Percentiles rank a stretch among this genome's conserved stretches.
Evolutionary conservation across 2,888 invertebrate genomes (phyloP).

Genomic region (Ariolimax columbianus): DNA sequence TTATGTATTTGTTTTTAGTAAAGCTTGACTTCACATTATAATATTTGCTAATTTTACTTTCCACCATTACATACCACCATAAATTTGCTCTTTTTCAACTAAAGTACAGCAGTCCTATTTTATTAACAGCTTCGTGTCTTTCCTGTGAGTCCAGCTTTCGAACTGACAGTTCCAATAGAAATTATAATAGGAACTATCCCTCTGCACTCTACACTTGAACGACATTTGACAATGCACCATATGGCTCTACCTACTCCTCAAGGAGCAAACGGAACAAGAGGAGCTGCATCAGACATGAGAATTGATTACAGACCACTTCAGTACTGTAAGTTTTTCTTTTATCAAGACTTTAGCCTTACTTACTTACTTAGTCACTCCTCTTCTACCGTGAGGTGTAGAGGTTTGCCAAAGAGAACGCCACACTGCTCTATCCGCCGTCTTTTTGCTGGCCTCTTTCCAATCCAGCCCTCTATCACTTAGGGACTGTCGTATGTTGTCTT

Average conservation of each 20-base stretch:
- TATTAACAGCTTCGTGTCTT: conserved; percentile 65
- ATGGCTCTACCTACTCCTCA: conserved; percentile 37
- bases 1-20: too few species aligned
- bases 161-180: conserved; percentile 70
- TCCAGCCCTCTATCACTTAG: too few species aligned
- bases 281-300: conserved; percentile 15
- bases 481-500: too few species aligned
- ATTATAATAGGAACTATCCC: conserved; percentile 73
- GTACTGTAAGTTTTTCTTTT: conserved; percentile 27
- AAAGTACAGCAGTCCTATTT: not conserved
- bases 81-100: not conserved
- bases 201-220: conserved; percentile 55
- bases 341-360: too few species aligned
- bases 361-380: too few species aligned
- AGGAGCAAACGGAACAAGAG: not conserved
- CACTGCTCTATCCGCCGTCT: too few species aligned
- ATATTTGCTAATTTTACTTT: too few species aligned
- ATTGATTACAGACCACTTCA: conserved; percentile 1
- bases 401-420: too few species aligned
- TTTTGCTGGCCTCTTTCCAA: too few species aligned
- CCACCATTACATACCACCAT: too few species aligned
- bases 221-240: conserved; percentile 48
- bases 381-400: too few species aligned
- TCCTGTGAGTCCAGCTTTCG: conserved; percentile 71
- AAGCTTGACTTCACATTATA: too few species aligned